A percentile compares a stretch with the other conserved stretches of the same genome.
Evolutionary conservation across 2,113 vertebrate genomes (phyloP).

Genomic region (Callaeas wilsoni): DNA sequence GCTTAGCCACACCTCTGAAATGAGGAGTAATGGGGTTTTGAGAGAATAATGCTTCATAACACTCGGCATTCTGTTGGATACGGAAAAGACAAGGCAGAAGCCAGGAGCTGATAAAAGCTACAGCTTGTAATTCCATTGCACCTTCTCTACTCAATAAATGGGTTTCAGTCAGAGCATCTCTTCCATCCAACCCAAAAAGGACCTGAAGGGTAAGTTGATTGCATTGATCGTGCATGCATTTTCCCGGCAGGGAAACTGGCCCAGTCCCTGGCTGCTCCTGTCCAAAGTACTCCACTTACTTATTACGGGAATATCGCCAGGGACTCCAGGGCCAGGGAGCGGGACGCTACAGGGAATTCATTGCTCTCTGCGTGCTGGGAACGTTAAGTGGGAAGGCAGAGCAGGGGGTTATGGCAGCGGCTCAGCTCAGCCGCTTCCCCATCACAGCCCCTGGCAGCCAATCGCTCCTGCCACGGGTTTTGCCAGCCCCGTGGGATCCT

Average conservation of each 20-base stretch:
- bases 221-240: not conserved
- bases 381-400: not conserved
- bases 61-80: not conserved
- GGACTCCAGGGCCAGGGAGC: not conserved
- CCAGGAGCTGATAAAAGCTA: constrained; percentile 24
- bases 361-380: not conserved
- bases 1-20: not conserved
- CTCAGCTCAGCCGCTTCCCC: not conserved
- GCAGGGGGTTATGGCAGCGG: not conserved
- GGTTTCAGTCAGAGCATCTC: constrained; percentile 42
- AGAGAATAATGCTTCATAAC: constrained; percentile 6
- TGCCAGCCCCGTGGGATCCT: not conserved
- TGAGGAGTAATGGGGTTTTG: not conserved
- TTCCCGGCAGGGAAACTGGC: constrained; percentile 20
- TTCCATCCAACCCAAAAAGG: constrained; percentile 26
- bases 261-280: not conserved
- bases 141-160: constrained; percentile 43
- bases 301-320: constrained; percentile 28
- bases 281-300: constrained; percentile 7
- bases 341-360: not conserved
- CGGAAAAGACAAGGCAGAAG: constrained; percentile 20
- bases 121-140: constrained; percentile 31
- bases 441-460: not conserved
- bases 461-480: not conserved
- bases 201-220: constrained; percentile 45